Evolutionary conservation across 2,888 invertebrate species (phyloP).

Genomic region (Lasioglossum pauxillum): DNA sequence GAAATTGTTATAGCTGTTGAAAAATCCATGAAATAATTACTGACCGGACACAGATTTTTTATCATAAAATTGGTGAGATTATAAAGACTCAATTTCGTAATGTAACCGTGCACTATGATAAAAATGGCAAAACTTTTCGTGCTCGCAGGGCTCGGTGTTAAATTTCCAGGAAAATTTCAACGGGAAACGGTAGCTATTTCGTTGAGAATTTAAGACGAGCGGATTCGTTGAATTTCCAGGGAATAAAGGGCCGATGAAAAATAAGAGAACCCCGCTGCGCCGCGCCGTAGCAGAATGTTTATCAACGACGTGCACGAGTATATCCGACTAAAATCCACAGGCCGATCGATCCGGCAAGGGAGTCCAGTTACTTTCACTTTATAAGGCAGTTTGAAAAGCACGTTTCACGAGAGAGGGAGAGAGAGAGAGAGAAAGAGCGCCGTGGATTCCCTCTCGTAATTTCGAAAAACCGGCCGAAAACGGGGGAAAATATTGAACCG

Average conservation of each 20-base stretch:
- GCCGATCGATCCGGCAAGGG: slow-evolving; percentile 21
- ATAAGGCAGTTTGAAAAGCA: slow-evolving; percentile 20
- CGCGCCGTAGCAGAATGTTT: neutral
- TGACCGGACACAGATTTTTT: neutral
- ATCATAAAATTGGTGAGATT: neutral
- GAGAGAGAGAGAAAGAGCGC: neutral
- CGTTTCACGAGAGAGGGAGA: neutral
- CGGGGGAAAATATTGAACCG: neutral
- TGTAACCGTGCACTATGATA: neutral
- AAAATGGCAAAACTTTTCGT: neutral
- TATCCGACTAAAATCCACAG: slow-evolving; percentile 26
- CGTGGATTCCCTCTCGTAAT: slow-evolving; percentile 28
- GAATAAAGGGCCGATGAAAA: neutral
- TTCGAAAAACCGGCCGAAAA: slow-evolving; percentile 24
- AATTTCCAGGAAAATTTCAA: neutral
- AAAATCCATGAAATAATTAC: too few relatives aligned
- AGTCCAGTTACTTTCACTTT: slow-evolving; percentile 47
- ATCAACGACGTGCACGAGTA: neutral
- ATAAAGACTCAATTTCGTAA: neutral
- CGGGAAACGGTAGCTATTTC: neutral
- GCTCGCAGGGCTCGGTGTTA: neutral
- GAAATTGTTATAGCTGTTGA: neutral
- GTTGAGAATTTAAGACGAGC: neutral
- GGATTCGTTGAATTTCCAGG: neutral
- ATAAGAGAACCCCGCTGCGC: neutral